Percentiles rank a stretch among this genome's conserved stretches.
Conservation (phyloP, 2,797 vertebrate genomes). For the Spheniscus humboldti region DNA sequence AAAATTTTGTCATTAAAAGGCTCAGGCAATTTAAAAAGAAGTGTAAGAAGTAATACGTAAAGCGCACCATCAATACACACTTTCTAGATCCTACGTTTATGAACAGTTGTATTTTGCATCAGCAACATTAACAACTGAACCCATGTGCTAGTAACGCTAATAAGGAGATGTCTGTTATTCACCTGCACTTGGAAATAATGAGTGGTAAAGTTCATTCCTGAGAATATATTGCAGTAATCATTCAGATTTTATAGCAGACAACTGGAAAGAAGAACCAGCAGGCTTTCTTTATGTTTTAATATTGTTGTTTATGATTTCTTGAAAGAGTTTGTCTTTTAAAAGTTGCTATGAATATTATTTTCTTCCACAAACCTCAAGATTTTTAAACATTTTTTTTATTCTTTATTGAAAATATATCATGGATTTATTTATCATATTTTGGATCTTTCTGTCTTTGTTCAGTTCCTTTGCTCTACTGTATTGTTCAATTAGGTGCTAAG, state of each 20-base stretch:
- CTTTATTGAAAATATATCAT: background rate
- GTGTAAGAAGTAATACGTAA: background rate
- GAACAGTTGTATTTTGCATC: background rate
- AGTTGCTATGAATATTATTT: background rate
- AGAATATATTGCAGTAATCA: background rate
- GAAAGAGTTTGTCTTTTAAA: background rate
- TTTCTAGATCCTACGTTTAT: background rate
- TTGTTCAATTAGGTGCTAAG: background rate
- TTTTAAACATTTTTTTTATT: background rate
- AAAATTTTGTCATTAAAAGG: background rate
- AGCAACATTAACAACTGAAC: background rate
- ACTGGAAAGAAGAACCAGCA: background rate
- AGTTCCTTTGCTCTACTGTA: background rate
- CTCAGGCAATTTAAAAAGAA: background rate
- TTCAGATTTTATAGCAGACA: background rate
- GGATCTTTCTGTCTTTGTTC: background rate
- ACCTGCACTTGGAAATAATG: background rate
- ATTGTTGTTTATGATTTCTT: background rate
- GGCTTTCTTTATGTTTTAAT: background rate
- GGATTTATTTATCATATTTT: background rate
- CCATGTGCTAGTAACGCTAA: background rate
- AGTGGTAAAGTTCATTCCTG: background rate
- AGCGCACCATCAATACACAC: background rate
- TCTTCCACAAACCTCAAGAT: background rate
- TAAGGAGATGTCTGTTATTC: background rate